Base-by-base conservation (phyloP, 2,888 invertebrate species). In the Athripsodes cinereus region DNA sequence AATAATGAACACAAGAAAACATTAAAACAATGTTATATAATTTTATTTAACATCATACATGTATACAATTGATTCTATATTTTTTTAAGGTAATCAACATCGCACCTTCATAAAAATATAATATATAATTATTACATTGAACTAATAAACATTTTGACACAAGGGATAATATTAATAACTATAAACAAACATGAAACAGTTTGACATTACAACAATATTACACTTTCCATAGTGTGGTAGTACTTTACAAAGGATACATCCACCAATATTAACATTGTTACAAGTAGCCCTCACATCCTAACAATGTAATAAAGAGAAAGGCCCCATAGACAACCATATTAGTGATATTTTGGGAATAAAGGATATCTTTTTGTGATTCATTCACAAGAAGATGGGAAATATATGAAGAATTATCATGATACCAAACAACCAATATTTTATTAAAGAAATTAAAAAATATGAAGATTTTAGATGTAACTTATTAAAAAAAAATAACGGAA, bases 141-240 rank as follows among this genome's bases (percentile, higher is more conserved):
- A 62, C 60, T 60, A 60, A 62, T 60, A 60, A 57, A 62, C 60
- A 60, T 62, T 56, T 61, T 57, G 62, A 62, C 59, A 59, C 62
- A 62, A 49, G 50, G 59, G 55, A 62, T 58, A 40, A 16, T 40
- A 40, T 8, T 40, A 40, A 8, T 40, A 8, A 13, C n/a, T 40
- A 40, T 40, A 40, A 40, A 16, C 16, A n/a, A 40, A 8, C 26
- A 26, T 26, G 5, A 40, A 40, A 40, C 40, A 40, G n/a, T 40
- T 40, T 40, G 40, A 8, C 40, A 8, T 40, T 40, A 40, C 40
- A 40, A 40, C 40, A 40, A n/a, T 40, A 40, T 40, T 40, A n/a
- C 16, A 26, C 5, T 26, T 26, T 13, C 40, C 3, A 40, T 13
- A 40, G 13, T 13, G 3, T 5, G 3, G 13, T 40, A 40, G 40